Evolutionary conservation across 1,140 invertebrate genomes (phyloP).

Genomic region (Xylocopa sonorina): DNA sequence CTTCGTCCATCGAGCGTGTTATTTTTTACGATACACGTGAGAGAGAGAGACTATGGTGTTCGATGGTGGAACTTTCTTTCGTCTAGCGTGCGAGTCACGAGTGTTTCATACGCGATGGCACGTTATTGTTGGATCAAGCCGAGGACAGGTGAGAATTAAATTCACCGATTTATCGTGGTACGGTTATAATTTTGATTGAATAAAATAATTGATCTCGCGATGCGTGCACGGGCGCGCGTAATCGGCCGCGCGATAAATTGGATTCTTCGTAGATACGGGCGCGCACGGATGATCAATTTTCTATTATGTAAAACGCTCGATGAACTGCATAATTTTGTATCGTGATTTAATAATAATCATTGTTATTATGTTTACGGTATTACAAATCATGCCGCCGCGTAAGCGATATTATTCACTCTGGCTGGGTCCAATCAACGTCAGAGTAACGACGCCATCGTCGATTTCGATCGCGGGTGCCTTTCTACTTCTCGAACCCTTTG

Average conservation of each 20-base stretch:
- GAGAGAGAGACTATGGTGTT: background rate
- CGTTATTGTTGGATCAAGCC: background rate
- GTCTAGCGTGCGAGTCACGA: background rate
- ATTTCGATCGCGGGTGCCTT: too few relatives aligned
- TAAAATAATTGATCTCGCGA: constrained; percentile 22
- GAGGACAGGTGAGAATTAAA: background rate
- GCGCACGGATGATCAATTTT: background rate
- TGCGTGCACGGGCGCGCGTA: background rate
- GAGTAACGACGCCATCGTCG: too few relatives aligned
- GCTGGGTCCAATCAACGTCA: background rate
- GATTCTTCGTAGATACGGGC: background rate
- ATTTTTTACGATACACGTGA: background rate
- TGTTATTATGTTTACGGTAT: too few relatives aligned
- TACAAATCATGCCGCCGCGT: too few relatives aligned
- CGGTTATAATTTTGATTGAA: constrained; percentile 6
- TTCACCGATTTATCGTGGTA: background rate
- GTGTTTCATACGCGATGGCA: background rate
- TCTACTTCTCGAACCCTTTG: too few relatives aligned
- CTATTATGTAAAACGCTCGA: background rate
- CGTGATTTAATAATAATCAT: too few relatives aligned
- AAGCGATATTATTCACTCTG: too few relatives aligned
- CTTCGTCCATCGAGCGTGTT: background rate
- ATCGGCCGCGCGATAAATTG: background rate
- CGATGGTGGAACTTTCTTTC: background rate
- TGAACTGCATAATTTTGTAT: background rate